A percentile compares a stretch with the other conserved stretches of the same genome.
Evolutionary conservation across 2,797 vertebrate species (phyloP).

Genomic region (Sylvia borin): DNA sequence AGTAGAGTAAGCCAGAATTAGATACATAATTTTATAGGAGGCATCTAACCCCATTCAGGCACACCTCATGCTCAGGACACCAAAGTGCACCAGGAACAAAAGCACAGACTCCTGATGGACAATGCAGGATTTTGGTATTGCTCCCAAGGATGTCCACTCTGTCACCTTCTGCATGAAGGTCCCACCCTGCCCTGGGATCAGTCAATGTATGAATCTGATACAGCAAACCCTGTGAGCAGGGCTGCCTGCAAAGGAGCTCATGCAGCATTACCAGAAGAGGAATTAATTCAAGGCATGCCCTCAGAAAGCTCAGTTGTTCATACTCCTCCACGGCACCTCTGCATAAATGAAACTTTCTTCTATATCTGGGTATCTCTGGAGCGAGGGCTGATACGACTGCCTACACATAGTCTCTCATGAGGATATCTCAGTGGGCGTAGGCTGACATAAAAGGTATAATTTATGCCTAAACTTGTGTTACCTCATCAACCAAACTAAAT

Average conservation of each 20-base stretch:
- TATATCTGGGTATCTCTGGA: neutral
- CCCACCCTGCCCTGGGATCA: neutral
- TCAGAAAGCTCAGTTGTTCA: neutral
- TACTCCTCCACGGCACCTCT: neutral
- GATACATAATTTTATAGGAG: neutral
- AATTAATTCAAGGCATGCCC: neutral
- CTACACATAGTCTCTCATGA: neutral
- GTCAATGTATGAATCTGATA: neutral
- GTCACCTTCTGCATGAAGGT: neutral
- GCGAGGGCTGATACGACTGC: neutral
- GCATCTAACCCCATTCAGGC: neutral
- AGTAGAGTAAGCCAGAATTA: neutral
- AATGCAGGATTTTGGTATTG: fast-evolving
- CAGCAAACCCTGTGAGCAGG: neutral
- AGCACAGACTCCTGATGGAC: neutral
- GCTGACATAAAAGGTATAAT: neutral
- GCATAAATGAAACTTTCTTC: neutral
- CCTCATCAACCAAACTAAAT: constrained; percentile 6
- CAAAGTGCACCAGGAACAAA: neutral
- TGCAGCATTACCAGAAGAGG: neutral
- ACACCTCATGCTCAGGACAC: neutral
- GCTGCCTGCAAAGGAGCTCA: neutral
- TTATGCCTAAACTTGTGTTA: neutral
- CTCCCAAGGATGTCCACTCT: neutral
- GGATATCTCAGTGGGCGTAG: neutral